Evolutionary conservation across 2,797 vertebrate genomes (phyloP).

Genomic region (Adelosebastes latens): DNA sequence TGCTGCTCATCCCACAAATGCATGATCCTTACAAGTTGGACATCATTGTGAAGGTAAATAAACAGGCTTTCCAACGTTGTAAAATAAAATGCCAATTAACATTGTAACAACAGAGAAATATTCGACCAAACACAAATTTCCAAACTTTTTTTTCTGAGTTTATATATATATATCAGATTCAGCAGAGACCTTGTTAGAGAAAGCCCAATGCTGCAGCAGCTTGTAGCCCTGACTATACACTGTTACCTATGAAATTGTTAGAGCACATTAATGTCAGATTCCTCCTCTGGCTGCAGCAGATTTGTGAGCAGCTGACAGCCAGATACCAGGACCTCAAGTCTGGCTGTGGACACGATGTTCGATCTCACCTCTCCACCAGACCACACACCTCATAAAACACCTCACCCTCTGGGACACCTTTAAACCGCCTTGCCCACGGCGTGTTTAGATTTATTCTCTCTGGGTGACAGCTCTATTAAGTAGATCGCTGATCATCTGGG

Average conservation of each 20-base stretch:
- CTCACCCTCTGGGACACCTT: constrained; percentile 16
- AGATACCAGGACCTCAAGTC: background rate
- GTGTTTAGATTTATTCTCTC: constrained; percentile 23
- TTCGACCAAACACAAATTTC: too few species aligned
- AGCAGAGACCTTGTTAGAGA: background rate
- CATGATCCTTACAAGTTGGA: too few species aligned
- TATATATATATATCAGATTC: background rate
- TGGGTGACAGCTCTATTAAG: constrained; percentile 38
- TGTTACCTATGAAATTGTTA: constrained; percentile 12
- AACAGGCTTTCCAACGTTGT: too few species aligned
- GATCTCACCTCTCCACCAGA: constrained; percentile 5
- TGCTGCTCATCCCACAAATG: too few species aligned
- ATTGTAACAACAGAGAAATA: too few species aligned
- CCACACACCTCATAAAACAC: constrained; percentile 42
- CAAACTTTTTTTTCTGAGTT: too few species aligned
- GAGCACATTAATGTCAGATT: constrained; percentile 17
- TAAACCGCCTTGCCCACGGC: background rate
- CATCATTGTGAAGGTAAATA: too few species aligned
- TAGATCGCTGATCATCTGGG: constrained; percentile 28
- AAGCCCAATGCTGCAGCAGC: background rate
- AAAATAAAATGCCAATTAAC: too few species aligned
- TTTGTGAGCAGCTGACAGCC: constrained; percentile 30
- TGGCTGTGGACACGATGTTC: constrained; percentile 3
- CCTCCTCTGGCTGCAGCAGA: constrained; percentile 3
- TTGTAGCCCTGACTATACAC: background rate